Evolutionary conservation across 2,113 vertebrate species (phyloP).

Genomic region (Physeter macrocephalus): DNA sequence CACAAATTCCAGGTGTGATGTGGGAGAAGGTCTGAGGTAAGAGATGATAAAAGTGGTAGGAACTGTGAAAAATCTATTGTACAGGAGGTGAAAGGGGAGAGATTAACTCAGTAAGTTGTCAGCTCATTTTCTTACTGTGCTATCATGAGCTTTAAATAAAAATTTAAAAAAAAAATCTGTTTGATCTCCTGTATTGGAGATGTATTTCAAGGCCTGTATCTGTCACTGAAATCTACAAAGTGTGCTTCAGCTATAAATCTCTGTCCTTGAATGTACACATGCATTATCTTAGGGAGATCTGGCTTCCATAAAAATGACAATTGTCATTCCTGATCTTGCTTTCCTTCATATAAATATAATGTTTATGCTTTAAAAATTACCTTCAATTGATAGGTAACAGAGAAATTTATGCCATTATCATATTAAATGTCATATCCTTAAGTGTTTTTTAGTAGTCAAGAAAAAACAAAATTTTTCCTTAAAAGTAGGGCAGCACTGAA

Average conservation of each 20-base stretch:
- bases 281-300: conserved; percentile 68
- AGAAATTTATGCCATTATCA: conserved; percentile 45
- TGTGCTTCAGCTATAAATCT: conserved; percentile 72
- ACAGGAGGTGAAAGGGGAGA: conserved; percentile 35
- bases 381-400: conserved; percentile 58
- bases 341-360: conserved; percentile 57
- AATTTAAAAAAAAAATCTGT: conserved; percentile 58
- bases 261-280: conserved; percentile 70
- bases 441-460: conserved; percentile 16
- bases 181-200: conserved; percentile 68
- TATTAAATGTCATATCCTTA: conserved; percentile 45
- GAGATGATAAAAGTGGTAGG: conserved; percentile 48
- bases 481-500: conserved; percentile 5
- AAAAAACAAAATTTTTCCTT: conserved; percentile 28
- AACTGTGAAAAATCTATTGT: conserved; percentile 66
- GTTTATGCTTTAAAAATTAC: conserved; percentile 56
- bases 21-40: conserved; percentile 60
- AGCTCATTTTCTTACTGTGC: conserved; percentile 70
- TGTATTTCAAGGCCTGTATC: conserved; percentile 70
- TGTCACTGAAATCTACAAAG: conserved; percentile 69
- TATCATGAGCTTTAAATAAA: conserved; percentile 69
- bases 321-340: conserved; percentile 58
- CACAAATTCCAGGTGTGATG: conserved; percentile 60
- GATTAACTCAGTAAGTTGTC: conserved; percentile 66
- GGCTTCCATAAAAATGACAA: conserved; percentile 62